Conservation (phyloP, 2,797 vertebrate genomes). For the Strix occidentalis region DNA sequence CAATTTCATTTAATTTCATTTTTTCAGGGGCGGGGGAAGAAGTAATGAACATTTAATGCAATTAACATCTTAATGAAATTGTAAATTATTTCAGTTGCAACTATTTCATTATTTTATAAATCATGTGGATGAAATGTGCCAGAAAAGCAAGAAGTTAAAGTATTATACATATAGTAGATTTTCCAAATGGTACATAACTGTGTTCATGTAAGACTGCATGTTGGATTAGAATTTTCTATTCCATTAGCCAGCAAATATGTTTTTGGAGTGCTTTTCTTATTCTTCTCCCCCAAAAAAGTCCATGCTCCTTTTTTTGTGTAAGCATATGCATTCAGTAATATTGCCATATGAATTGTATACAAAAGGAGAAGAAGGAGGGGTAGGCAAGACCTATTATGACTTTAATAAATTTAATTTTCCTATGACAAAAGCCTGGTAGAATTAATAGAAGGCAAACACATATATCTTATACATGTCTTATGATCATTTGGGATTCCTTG, state of each 20-base stretch:
- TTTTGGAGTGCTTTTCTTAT: neutral
- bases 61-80: neutral
- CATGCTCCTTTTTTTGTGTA: neutral
- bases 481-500: neutral
- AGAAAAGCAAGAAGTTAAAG: neutral
- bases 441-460: neutral
- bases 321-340: neutral
- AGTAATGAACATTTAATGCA: neutral
- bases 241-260: neutral
- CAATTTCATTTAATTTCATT: neutral
- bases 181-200: neutral
- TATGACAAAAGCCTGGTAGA: neutral
- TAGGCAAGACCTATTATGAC: neutral
- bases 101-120: neutral
- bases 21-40: neutral
- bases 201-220: neutral
- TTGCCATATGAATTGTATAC: neutral
- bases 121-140: neutral
- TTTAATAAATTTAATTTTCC: neutral
- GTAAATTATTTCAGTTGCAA: neutral
- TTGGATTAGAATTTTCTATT: neutral
- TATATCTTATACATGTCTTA: neutral
- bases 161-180: neutral
- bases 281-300: rapidly evolving
- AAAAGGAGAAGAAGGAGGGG: neutral